Conservation (phyloP, 1,140 invertebrate genomes). For the Euglossa dilemma region DNA sequence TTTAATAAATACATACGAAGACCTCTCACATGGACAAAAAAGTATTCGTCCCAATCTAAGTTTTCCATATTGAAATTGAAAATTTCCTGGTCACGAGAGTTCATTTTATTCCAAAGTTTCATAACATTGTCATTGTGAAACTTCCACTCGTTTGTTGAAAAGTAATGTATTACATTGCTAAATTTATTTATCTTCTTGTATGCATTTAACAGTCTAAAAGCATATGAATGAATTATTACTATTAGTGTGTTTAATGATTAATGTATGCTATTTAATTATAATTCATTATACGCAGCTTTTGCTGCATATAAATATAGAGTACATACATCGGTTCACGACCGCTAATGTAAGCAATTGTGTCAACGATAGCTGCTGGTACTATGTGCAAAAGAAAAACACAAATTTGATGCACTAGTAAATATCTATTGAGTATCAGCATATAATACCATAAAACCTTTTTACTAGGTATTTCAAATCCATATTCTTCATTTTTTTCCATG, state of each 20-base stretch:
- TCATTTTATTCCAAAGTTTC: slow-evolving; percentile 80
- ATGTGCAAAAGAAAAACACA: slow-evolving; percentile 78
- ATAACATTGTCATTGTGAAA: slow-evolving; percentile 84
- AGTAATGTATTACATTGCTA: slow-evolving; percentile 83
- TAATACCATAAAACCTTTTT: slow-evolving; percentile 83
- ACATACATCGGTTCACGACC: slow-evolving; percentile 80
- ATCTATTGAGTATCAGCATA: slow-evolving; percentile 79
- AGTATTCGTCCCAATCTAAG: slow-evolving; percentile 81
- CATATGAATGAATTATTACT: slow-evolving; percentile 9
- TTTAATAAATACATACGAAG: slow-evolving; percentile 80
- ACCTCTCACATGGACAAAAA: slow-evolving; percentile 78
- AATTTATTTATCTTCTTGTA: slow-evolving; percentile 85
- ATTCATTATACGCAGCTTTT: neutral
- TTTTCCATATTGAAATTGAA: slow-evolving; percentile 80
- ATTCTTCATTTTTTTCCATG: slow-evolving; percentile 79
- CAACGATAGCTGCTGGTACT: slow-evolving; percentile 78
- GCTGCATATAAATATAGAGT: neutral
- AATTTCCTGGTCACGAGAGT: slow-evolving; percentile 79
- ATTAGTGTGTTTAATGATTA: slow-evolving; percentile 1
- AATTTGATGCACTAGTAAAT: slow-evolving; percentile 81
- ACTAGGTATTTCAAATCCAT: slow-evolving; percentile 78
- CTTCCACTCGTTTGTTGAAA: slow-evolving; percentile 84
- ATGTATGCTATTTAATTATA: neutral
- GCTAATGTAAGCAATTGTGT: slow-evolving; percentile 66
- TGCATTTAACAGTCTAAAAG: slow-evolving; percentile 81